Base-by-base conservation (phyloP, 2,888 invertebrate species). In the Cerastis leucographa region DNA sequence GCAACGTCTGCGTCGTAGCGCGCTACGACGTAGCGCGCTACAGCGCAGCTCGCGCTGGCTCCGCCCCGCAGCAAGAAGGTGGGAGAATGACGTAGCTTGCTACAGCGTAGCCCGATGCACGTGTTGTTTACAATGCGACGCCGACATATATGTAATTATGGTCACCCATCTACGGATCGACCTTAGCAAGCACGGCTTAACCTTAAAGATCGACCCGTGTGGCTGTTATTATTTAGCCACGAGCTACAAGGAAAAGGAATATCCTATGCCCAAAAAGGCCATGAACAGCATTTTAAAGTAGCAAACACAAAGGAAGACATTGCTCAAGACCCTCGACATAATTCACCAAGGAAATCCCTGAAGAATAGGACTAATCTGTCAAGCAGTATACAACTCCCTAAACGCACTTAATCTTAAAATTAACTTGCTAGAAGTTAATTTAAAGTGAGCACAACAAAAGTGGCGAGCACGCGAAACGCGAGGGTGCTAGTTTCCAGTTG, bases 371-470 rank as follows among this genome's bases (percentile, higher is more conserved):
- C 64, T 61, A 51, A 65, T 78, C 66, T 66, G 62, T 64, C 80
- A 71, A 64, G 80, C 62, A 64, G 68, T 83, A 78, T 25, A 79
- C 84, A 80, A 86, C 40, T 80, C 80, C 56, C 67, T 51, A 85
- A 85, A 81, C 76, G 72, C 54, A 56, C 74, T 76, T 65, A 49
- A 78, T 76, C 80, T 78, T 77, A 68, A 73, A 87, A 79, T 88
- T 84, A 83, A 86, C 81, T 76, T 70, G 66, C 42, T 61, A 51
- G 72, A 83, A 87, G 88, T 87, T 78, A 81, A 81, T 85, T 78
- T 83, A 74, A 85, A 77, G 68, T 67, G 77, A 64, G 49, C 74
- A 76, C 82, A 74, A 77, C 83, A 87, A 88, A 87, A 87, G 87
- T 85, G 87, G 83, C 72, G 71, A 68, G 59, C 40, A 61, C 76